Evolutionary conservation across 2,113 vertebrate genomes (phyloP).

Genomic region (Casuarius casuarius): DNA sequence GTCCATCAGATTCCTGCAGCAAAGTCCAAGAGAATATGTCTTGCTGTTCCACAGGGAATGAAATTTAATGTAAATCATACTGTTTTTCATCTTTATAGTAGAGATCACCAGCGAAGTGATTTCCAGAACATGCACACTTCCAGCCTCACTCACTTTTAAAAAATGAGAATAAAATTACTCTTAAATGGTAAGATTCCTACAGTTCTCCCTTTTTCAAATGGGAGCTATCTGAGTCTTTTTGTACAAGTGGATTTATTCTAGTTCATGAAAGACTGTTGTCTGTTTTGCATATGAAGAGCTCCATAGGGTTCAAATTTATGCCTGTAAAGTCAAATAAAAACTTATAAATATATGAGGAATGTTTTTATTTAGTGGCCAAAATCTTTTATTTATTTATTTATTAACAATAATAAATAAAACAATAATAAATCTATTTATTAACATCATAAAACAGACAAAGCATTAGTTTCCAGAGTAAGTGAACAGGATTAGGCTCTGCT

Average conservation of each 20-base stretch:
- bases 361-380: neutral
- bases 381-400: neutral
- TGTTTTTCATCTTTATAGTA: neutral
- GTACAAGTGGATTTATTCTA: neutral
- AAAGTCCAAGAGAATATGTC: neutral
- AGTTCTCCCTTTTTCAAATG: neutral
- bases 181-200: neutral
- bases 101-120: neutral
- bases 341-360: neutral
- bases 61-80: neutral
- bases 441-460: neutral
- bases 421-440: neutral
- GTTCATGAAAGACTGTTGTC: neutral
- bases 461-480: neutral
- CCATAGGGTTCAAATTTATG: neutral
- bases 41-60: neutral
- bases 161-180: neutral
- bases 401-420: neutral
- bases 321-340: neutral
- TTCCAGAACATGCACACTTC: neutral
- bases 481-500: neutral
- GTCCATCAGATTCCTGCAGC: neutral
- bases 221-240: neutral
- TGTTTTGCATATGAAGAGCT: neutral
- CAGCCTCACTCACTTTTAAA: neutral